phyloP scores from a whole-genome alignment of 2,797 vertebrate genomes.

The Anas capensis region DNA sequence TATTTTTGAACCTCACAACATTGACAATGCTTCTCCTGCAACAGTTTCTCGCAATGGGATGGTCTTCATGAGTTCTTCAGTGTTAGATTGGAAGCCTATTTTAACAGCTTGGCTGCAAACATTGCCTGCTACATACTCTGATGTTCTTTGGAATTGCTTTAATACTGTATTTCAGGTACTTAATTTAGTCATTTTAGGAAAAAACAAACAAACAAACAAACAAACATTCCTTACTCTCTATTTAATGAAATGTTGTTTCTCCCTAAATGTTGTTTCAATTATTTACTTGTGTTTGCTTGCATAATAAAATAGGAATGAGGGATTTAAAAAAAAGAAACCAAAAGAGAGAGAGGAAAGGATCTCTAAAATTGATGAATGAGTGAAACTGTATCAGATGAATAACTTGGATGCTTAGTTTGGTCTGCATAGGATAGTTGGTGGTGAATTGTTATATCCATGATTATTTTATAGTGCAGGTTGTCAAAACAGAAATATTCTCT shows the following conservation, averaged over 20 bases:
- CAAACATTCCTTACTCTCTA: background rate
- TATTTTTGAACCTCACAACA: slow-evolving; percentile 95
- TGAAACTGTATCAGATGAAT: background rate
- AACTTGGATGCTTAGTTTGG: slow-evolving; percentile 1
- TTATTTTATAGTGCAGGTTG: background rate
- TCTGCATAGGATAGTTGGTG: background rate
- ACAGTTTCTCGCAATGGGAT: slow-evolving; percentile 97
- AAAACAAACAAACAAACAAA: background rate
- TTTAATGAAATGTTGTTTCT: background rate
- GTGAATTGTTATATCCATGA: background rate
- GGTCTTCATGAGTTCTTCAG: slow-evolving; percentile 97
- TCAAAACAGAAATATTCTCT: background rate
- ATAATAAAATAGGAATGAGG: background rate
- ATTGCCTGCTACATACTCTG: slow-evolving; percentile 75
- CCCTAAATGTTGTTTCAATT: background rate
- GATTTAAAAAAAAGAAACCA: background rate
- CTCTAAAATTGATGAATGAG: background rate
- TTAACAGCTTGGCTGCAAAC: slow-evolving; percentile 88
- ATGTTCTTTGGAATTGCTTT: slow-evolving; percentile 80
- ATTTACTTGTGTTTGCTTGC: background rate
- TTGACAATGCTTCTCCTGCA: slow-evolving; percentile 96
- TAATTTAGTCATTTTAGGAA: background rate
- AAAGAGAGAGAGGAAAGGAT: background rate
- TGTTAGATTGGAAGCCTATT: slow-evolving; percentile 92
- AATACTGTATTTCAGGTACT: slow-evolving; percentile 84